Conservation (phyloP, 2,797 vertebrate species). For the Ctenosaura bakeri region DNA sequence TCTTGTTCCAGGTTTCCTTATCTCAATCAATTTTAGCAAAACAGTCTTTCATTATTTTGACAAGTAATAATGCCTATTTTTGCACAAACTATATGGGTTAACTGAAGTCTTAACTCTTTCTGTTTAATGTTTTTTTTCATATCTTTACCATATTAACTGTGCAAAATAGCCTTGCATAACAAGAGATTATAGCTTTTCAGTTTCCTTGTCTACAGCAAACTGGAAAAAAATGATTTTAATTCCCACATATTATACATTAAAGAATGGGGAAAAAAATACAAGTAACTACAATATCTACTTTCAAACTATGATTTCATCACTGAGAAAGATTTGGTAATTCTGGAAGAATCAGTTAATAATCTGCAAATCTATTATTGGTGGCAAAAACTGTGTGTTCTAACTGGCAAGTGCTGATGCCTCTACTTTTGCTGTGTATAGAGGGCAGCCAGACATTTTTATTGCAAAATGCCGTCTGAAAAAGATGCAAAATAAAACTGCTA, state of each 20-base stretch:
- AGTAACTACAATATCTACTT: background rate
- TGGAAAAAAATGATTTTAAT: background rate
- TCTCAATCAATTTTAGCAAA: background rate
- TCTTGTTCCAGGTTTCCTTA: background rate
- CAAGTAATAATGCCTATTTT: background rate
- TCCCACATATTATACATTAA: background rate
- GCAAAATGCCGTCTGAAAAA: conserved; percentile 84
- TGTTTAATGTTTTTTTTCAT: background rate
- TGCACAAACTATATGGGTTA: background rate
- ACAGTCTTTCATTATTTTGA: background rate
- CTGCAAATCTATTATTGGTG: background rate
- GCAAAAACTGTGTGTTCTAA: background rate
- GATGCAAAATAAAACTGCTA: conserved; percentile 85
- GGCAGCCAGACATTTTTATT: conserved; percentile 84
- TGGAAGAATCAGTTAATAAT: conserved; percentile 8
- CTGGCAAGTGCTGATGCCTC: conserved; percentile 50
- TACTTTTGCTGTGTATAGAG: conserved; percentile 61
- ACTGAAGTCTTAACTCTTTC: background rate
- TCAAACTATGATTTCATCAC: background rate
- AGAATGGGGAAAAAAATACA: conserved; percentile 1
- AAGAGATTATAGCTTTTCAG: background rate
- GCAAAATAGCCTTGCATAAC: background rate
- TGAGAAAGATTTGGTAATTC: background rate
- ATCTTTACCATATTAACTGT: conserved; percentile 4
- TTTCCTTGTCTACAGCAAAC: background rate